phyloP scores from a whole-genome alignment of 2,797 vertebrate species.

The Ambastaia sidthimunki region DNA sequence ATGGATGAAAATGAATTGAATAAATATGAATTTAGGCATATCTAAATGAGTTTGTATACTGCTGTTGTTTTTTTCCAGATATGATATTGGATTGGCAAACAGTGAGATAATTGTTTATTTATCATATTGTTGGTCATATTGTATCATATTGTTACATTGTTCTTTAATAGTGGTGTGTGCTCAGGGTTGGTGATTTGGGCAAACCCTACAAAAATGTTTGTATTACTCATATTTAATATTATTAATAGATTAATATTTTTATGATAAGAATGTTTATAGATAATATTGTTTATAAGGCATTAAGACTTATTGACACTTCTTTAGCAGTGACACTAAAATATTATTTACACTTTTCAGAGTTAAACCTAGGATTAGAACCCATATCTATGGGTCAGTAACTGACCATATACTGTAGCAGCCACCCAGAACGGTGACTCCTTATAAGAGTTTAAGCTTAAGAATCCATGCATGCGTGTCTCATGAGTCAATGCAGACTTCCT shows the following conservation, averaged over 20 bases:
- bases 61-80: background rate
- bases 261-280: no score
- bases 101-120: background rate
- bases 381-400: background rate
- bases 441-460: background rate
- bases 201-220: no score
- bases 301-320: no score
- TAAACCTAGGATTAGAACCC: no score
- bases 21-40: background rate
- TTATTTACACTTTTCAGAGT: no score
- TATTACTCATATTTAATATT: no score
- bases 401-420: background rate
- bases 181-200: no score
- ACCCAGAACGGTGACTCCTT: background rate
- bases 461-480: background rate
- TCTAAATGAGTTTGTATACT: background rate
- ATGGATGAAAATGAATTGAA: background rate
- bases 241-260: no score
- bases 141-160: background rate
- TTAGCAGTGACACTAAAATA: no score
- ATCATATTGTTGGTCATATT: background rate
- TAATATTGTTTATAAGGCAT: no score
- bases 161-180: no score
- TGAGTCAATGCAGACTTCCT: background rate
- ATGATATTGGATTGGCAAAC: conserved; percentile 8